Percentiles rank a stretch among this genome's conserved stretches.
These are phyloP conservation scores for Hydropsyche betteni DNA, from an alignment of 2,888 invertebrate species.

Conservation along the genomic window DNA sequence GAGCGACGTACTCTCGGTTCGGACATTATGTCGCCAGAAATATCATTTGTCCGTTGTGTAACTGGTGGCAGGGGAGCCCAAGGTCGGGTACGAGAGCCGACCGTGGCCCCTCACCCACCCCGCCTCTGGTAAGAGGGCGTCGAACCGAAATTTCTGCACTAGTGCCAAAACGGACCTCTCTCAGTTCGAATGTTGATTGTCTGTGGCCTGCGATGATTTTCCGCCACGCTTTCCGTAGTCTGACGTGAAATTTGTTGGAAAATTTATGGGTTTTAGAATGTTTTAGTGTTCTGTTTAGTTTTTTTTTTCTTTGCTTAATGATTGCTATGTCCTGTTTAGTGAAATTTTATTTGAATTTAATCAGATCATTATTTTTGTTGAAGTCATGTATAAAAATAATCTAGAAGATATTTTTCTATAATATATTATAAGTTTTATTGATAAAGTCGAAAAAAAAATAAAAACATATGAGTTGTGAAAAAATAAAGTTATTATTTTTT, in stretches of 20 bases:
- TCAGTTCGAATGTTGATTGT: neutral
- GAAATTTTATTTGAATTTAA: too few species aligned
- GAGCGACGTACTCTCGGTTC: constrained; percentile 33
- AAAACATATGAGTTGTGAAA: too few species aligned
- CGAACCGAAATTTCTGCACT: constrained; percentile 37
- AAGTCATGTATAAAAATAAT: too few species aligned
- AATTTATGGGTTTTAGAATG: too few species aligned
- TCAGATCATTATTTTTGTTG: too few species aligned
- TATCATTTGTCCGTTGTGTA: constrained; percentile 30
- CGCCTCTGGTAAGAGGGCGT: constrained; percentile 12
- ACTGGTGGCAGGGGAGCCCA: constrained; percentile 36
- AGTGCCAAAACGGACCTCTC: constrained; percentile 25
- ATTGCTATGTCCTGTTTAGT: neutral
- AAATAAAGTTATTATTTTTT: too few species aligned
- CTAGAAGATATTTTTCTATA: too few species aligned
- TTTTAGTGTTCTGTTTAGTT: neutral
- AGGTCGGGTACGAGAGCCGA: constrained; percentile 34
- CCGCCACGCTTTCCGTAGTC: too few species aligned
- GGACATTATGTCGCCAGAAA: constrained; percentile 20
- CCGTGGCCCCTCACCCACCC: constrained; percentile 36
- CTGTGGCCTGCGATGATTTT: too few species aligned
- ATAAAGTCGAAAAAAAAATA: too few species aligned
- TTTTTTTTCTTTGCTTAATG: neutral
- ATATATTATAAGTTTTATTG: too few species aligned
- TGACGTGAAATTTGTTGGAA: too few species aligned